Percentiles rank a stretch among this genome's conserved stretches.
phyloP scores from a whole-genome alignment of 2,113 vertebrate species.

The cat (Felis catus) region DNA sequence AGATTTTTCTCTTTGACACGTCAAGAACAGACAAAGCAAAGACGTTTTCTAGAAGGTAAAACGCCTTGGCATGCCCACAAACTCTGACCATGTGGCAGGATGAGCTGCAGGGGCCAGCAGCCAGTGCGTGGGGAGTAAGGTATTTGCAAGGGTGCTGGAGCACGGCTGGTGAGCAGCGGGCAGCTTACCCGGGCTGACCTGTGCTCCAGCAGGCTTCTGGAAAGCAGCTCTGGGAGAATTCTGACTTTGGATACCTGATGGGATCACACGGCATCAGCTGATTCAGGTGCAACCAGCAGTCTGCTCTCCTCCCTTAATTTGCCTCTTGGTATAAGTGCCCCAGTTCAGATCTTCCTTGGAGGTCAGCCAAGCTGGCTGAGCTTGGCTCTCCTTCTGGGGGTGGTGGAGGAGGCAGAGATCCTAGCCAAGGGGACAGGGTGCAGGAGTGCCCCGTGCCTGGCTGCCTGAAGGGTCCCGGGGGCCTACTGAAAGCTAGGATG shows the following conservation, averaged over 20 bases:
- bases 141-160: too few species aligned
- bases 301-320: neutral
- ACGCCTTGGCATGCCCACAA: neutral
- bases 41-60: neutral
- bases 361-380: neutral
- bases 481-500: neutral
- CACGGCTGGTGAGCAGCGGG: neutral
- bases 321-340: neutral
- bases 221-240: constrained; percentile 78
- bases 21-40: neutral
- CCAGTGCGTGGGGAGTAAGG: neutral
- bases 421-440: neutral
- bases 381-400: neutral
- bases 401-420: neutral
- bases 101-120: neutral
- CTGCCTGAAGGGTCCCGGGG: neutral
- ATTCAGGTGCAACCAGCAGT: neutral
- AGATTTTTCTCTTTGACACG: neutral
- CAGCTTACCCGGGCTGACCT: constrained; percentile 84
- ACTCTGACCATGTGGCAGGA: neutral
- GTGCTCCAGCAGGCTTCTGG: constrained; percentile 81
- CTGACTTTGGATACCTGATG: constrained; percentile 83
- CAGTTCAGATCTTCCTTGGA: constrained; percentile 13
- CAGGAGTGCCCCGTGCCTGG: neutral
- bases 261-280: neutral